Evolutionary conservation across 2,113 vertebrate species (phyloP).

Genomic region (Paralichthys olivaceus): DNA sequence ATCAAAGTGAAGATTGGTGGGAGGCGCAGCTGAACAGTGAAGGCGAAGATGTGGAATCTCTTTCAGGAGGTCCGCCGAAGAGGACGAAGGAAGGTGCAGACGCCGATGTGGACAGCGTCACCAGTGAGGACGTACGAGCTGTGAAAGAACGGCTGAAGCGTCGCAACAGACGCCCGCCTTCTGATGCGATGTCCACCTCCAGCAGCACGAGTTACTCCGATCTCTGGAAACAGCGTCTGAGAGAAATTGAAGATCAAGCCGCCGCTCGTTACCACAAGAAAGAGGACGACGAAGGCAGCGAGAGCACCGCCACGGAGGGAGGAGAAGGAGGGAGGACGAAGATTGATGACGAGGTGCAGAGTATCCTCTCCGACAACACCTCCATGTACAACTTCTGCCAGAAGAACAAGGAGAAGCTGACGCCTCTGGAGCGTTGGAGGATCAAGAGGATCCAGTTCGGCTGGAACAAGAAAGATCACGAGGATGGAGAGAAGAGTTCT

Average conservation of each 20-base stretch:
- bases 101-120: conserved; percentile 84
- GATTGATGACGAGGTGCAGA: conserved; percentile 86
- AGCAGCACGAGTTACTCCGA: conserved; percentile 86
- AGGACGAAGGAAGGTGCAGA: conserved; percentile 50
- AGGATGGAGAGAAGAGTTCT: conserved; percentile 69
- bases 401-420: conserved; percentile 92
- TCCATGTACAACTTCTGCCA: conserved; percentile 95
- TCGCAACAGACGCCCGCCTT: conserved; percentile 59
- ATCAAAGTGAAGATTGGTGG: conserved; percentile 84
- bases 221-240: conserved; percentile 90
- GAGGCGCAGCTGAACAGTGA: conserved; percentile 79
- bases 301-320: background rate
- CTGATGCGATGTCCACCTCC: conserved; percentile 82
- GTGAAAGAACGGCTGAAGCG: conserved; percentile 81
- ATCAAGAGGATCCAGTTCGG: conserved; percentile 96
- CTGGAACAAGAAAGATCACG: conserved; percentile 89
- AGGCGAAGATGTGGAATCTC: conserved; percentile 55
- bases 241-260: conserved; percentile 90
- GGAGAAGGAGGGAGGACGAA: conserved; percentile 63
- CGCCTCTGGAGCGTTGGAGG: conserved; percentile 93
- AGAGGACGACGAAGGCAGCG: conserved; percentile 48
- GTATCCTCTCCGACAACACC: conserved; percentile 87
- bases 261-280: conserved; percentile 77
- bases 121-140: conserved; percentile 85
- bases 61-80: conserved; percentile 31